Evolutionary conservation across 1,140 invertebrate species (phyloP), one percentile per base, ranked within the genome.

Genomic region (Anastatus disparis): DNA sequence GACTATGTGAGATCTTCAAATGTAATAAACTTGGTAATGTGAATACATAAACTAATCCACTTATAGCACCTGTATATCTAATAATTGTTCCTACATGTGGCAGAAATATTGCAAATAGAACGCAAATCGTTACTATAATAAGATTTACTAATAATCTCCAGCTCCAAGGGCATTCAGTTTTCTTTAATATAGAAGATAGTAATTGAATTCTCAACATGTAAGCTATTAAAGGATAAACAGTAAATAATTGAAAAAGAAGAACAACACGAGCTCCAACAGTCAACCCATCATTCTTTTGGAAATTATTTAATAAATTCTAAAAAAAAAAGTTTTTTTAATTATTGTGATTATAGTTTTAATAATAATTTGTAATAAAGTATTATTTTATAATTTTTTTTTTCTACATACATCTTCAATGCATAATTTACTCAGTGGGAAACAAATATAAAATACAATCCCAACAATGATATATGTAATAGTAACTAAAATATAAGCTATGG

Each of bases 301-400:
- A 95, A 82, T 97, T 98, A 82, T 97, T 95, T 31, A 97, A 82
- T 52, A 98, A 90, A 84, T 97, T 97, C 95, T 97, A 87, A 91
- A 93, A 78, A 70, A 78, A 6, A 35, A 4, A 35, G 10, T 35
- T 6, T 35, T 35, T 35, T n/a, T n/a, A n/a, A n/a, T n/a, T n/a
- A n/a, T n/a, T n/a, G n/a, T n/a, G n/a, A n/a, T n/a, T n/a, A n/a
- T n/a, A n/a, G n/a, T n/a, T n/a, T n/a, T n/a, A 35, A 6, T 35
- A 35, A 6, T 35, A 35, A 35, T 35, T 6, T 35, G 4, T 35
- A 35, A 10, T 6, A 35, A 35, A 35, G 10, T 10, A 4, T 35
- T 4, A 35, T 35, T 35, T 35, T 48, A 63, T 40, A 15, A 17
- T 40, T 27, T 22, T 38, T 58, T 22, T 6, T 63, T 50, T 59